Base-by-base conservation (phyloP, 2,113 vertebrate species). In the Ciconia boyciana region DNA sequence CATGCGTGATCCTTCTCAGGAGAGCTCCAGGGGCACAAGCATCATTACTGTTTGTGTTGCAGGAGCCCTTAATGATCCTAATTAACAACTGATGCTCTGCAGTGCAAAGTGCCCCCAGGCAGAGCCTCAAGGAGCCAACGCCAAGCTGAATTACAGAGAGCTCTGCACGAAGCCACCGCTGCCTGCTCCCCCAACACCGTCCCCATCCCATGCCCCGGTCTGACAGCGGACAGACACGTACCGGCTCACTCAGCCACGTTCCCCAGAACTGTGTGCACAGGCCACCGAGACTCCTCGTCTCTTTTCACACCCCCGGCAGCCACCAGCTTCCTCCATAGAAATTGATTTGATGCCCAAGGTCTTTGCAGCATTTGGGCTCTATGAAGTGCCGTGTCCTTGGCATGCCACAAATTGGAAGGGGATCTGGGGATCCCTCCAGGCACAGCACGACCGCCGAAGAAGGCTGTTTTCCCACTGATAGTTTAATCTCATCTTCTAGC, bases 21-120 rank as follows among this genome's bases (percentile, higher is more conserved):
- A 91, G 80, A 92, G 76, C 55, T 86, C 66, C 85, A 70, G 58
- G 94, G 46, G 54, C 58, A 58, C 68, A 49, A 77, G 29, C 8
- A 26, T 81, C 80, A 51, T 83, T 49, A 10, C 46, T 58, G 64
- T 49, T 89, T 49, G 69, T 76, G 82, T 58, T 66, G 41, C 66
- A 77, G 60, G 62, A 92, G 90, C 52, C 16, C 55, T 91, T 94
- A 91, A 94, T 87, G 92, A 89, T 93, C 46, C 72, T 81, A 32
- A 95, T 96, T 90, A 90, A 44, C 68, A 55, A 71, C 24, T 64
- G 88, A 24, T 1, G 34, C 54, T 94, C 88, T 72, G 58, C 93
- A 93, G 83, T 0, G 1, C 71, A 17, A 8, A 29, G 7, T 29
- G 64, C n/a, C 79, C 71, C 86, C 79, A 92, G 79, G 76, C 86